phyloP scores from a whole-genome alignment of 2,113 vertebrate species.

The Taurulus bubalis region DNA sequence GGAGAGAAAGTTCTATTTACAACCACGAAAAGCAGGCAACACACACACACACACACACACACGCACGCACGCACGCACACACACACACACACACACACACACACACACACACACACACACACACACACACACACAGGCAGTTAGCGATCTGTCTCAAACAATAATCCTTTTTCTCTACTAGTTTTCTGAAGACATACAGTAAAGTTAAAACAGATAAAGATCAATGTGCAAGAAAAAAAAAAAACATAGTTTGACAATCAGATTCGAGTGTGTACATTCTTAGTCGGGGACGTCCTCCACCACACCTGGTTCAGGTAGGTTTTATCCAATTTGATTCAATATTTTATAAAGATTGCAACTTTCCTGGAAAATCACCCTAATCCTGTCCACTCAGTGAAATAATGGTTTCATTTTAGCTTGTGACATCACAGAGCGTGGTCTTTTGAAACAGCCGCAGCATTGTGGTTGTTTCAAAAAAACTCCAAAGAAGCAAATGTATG shows the following conservation, averaged over 20 bases:
- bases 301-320: background rate
- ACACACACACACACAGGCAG: too few relatives aligned
- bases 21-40: background rate
- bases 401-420: constrained; percentile 4
- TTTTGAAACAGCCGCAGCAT: background rate
- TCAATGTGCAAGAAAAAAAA: background rate
- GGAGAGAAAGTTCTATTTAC: background rate
- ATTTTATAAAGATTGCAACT: background rate
- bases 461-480: constrained; percentile 21
- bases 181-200: background rate
- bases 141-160: background rate
- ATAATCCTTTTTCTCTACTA: background rate
- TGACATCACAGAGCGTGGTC: constrained; percentile 1
- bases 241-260: background rate
- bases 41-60: too few relatives aligned
- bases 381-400: background rate
- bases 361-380: background rate
- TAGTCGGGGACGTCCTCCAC: too few relatives aligned
- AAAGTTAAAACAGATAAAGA: background rate
- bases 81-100: too few relatives aligned
- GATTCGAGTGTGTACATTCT: too few relatives aligned
- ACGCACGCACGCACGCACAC: too few relatives aligned
- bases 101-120: too few relatives aligned
- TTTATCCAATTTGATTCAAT: background rate
- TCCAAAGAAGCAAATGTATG: background rate